Conservation (phyloP, 2,113 vertebrate genomes). For the Anolis carolinensis region DNA sequence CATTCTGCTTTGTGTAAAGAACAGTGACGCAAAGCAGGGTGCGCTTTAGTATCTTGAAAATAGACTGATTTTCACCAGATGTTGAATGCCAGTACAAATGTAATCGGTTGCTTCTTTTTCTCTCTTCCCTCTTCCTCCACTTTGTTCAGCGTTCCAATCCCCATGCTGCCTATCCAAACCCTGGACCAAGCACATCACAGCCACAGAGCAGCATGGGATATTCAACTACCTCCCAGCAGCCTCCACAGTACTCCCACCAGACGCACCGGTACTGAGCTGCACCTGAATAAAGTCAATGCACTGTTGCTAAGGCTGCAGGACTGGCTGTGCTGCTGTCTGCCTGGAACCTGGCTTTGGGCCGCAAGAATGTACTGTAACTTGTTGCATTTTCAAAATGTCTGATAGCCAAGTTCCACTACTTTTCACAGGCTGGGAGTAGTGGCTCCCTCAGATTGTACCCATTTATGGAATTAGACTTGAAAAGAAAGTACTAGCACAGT, state of each 20-base stretch:
- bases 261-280: slow-evolving; percentile 95
- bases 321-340: slow-evolving; percentile 68
- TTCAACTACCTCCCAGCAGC: slow-evolving; percentile 99
- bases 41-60: background rate
- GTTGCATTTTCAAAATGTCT: slow-evolving; percentile 74
- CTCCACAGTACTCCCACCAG: slow-evolving; percentile 98
- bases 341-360: slow-evolving; percentile 73
- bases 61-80: background rate
- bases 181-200: slow-evolving; percentile 99
- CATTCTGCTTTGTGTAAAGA: background rate
- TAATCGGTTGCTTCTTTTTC: slow-evolving; percentile 24
- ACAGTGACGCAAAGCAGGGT: background rate
- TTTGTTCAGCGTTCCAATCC: slow-evolving; percentile 93
- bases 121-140: slow-evolving; percentile 29
- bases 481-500: slow-evolving; percentile 83
- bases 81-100: rapidly evolving
- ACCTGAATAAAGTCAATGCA: slow-evolving; percentile 67
- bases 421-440: slow-evolving; percentile 70
- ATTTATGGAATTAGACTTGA: slow-evolving; percentile 77
- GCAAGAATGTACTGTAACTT: slow-evolving; percentile 79
- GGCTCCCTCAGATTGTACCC: slow-evolving; percentile 70
- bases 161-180: slow-evolving; percentile 99
- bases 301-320: slow-evolving; percentile 74
- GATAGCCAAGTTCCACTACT: slow-evolving; percentile 73
- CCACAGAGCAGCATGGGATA: slow-evolving; percentile 99